phyloP scores from a whole-genome alignment of 2,888 invertebrate genomes.

The Orthonevra nobilis region DNA sequence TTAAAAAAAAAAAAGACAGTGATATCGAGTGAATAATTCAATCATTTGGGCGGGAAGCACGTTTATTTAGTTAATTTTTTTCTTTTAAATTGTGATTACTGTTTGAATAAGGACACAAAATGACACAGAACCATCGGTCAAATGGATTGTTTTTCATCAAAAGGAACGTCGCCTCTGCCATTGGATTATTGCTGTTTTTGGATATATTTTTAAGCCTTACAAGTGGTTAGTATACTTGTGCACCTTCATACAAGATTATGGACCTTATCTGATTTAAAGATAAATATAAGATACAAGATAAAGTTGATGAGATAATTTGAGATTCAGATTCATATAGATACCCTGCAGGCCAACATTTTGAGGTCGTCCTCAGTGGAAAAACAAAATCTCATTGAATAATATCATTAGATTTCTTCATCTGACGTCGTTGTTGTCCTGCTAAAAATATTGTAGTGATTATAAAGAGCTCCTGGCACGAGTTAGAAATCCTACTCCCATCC shows the following conservation, averaged over 20 bases:
- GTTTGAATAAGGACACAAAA: neutral
- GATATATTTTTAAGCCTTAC: slow-evolving; percentile 22
- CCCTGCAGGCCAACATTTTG: neutral
- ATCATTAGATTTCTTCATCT: too few relatives aligned
- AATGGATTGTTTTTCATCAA: slow-evolving; percentile 7
- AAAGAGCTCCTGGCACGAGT: too few relatives aligned
- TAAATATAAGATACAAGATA: too few relatives aligned
- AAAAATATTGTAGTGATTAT: too few relatives aligned
- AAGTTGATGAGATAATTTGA: too few relatives aligned
- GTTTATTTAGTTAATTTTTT: neutral
- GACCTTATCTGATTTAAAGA: neutral
- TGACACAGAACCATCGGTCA: too few relatives aligned
- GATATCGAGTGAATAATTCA: neutral
- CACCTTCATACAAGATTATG: neutral
- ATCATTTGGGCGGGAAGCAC: slow-evolving; percentile 15
- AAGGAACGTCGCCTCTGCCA: slow-evolving; percentile 6
- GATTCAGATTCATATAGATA: too few relatives aligned
- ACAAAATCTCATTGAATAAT: neutral
- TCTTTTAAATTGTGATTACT: neutral
- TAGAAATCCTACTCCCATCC: too few relatives aligned
- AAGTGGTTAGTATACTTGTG: slow-evolving; percentile 13
- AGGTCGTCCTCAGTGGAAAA: neutral
- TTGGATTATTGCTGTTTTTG: slow-evolving; percentile 39
- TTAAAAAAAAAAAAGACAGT: too few relatives aligned
- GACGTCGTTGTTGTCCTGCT: too few relatives aligned